Base-by-base conservation (phyloP, 2,797 vertebrate genomes). In the Podarcis siculus region DNA sequence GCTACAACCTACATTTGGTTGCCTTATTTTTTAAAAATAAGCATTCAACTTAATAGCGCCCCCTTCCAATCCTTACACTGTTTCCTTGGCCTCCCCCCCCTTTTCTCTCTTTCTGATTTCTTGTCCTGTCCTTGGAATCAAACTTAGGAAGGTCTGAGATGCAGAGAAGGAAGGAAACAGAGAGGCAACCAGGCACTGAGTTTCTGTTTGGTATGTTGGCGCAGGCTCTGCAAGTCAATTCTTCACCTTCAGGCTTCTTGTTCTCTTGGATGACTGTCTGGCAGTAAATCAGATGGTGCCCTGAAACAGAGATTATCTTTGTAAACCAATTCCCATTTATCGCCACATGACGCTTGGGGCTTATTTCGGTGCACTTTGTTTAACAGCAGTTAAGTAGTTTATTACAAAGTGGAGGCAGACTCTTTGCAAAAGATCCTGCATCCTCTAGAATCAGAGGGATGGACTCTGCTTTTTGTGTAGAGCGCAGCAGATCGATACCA, bases 101-200 rank as follows among this genome's bases (percentile, higher is more conserved):
- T 3, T 4, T 25, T 32, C 21, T 13, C 3, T 4, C 2, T 3
- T n/a, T 30, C 66, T 21, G 19, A 19, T 39, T 42, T 72, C 17
- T 75, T 64, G 15, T 67, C 42, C 13, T 58, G 71, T 73, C 49
- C 71, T 58, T 80, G 23, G 61, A 87, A 66, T 78, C 4, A 35
- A 86, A 82, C 58, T 32, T 58, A 67, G 32, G 58, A 85, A 75
- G 45, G 1, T 15, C 81, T 66, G 55, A 84, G 61, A 27, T 37
- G 19, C 39, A 75, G 49, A 80, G 10, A 21, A 1, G 27, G 21
- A 23, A 3, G 23, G 66, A 5, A 30, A 58, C 15, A 80, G 45
- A 32, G 3, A 61, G 37, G 8, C 73, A 66, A 45, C 1, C n/a
- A 30, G 1, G 1, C 5, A 27, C 0, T 1, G 25, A 64, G 0